Conservation (phyloP, 2,797 vertebrate genomes). For the Coluber constrictor region DNA sequence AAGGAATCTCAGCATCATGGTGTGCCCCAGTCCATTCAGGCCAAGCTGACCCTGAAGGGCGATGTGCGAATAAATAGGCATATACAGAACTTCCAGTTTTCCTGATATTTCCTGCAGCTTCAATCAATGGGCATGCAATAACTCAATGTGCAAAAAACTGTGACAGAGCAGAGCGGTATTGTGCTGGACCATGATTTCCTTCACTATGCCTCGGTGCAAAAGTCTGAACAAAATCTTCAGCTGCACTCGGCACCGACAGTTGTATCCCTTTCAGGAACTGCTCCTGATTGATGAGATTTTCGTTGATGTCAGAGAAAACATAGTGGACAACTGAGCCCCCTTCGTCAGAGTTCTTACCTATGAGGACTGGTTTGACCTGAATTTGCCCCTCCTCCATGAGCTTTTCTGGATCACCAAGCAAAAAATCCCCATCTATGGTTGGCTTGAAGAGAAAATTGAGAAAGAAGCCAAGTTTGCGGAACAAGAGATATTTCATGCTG, state of each 20-base stretch:
- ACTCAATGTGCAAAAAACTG: conserved; percentile 58
- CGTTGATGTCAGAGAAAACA: conserved; percentile 49
- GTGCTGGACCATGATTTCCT: conserved; percentile 54
- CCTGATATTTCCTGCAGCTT: conserved; percentile 63
- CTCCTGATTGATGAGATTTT: conserved; percentile 68
- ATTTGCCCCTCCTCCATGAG: conserved; percentile 56
- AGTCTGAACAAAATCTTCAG: conserved; percentile 45
- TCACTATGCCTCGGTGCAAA: conserved; percentile 70
- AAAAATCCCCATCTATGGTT: conserved; percentile 67
- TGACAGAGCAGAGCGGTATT: conserved; percentile 65
- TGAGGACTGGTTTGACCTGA: conserved; percentile 66
- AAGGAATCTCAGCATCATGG: conserved; percentile 76
- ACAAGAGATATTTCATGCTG: not conserved
- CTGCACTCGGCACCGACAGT: conserved; percentile 28
- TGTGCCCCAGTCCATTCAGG: conserved; percentile 75
- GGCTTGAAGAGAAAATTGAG: conserved; percentile 54
- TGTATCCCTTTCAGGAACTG: conserved; percentile 60
- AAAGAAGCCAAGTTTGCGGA: not conserved
- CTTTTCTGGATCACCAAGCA: conserved; percentile 63
- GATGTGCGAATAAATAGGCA: not conserved
- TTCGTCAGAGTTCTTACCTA: conserved; percentile 73
- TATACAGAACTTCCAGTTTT: conserved; percentile 47
- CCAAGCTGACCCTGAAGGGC: not conserved
- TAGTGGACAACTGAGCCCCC: conserved; percentile 63
- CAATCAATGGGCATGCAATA: conserved; percentile 64